Evolutionary conservation across 2,797 vertebrate genomes (phyloP).

Genomic region (Manis javanica): DNA sequence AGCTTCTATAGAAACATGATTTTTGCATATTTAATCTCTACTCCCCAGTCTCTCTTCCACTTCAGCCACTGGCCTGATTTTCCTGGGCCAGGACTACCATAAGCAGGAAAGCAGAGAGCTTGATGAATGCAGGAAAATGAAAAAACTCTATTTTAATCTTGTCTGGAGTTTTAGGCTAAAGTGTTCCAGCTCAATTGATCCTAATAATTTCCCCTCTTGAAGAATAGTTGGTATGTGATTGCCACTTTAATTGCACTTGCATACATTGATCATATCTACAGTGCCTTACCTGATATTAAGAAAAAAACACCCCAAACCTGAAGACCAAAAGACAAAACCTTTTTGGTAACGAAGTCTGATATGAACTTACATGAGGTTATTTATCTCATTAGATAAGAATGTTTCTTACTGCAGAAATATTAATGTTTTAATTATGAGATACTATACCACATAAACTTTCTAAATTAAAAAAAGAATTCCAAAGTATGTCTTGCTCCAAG

Average conservation of each 20-base stretch:
- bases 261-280: not conserved
- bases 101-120: slow-evolving; percentile 17
- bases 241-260: slow-evolving; percentile 15
- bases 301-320: not conserved
- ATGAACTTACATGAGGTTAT: not conserved
- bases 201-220: slow-evolving; percentile 1
- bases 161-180: slow-evolving; percentile 13
- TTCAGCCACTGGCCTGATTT: not conserved
- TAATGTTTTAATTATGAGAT: slow-evolving; percentile 39
- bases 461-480: slow-evolving; percentile 8
- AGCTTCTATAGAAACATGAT: not conserved
- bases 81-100: not conserved
- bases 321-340: not conserved
- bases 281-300: not conserved
- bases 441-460: not conserved
- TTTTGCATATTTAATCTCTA: slow-evolving; percentile 4
- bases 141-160: not conserved
- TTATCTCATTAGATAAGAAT: slow-evolving; percentile 24
- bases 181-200: not conserved
- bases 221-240: not conserved
- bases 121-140: slow-evolving; percentile 3
- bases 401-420: not conserved
- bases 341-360: slow-evolving; percentile 30
- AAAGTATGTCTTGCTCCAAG: not conserved
- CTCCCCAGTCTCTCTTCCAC: not conserved